Evolutionary conservation across 2,797 vertebrate species (phyloP), one percentile per base, ranked within the genome.

Genomic region (Astyanax mexicanus): DNA sequence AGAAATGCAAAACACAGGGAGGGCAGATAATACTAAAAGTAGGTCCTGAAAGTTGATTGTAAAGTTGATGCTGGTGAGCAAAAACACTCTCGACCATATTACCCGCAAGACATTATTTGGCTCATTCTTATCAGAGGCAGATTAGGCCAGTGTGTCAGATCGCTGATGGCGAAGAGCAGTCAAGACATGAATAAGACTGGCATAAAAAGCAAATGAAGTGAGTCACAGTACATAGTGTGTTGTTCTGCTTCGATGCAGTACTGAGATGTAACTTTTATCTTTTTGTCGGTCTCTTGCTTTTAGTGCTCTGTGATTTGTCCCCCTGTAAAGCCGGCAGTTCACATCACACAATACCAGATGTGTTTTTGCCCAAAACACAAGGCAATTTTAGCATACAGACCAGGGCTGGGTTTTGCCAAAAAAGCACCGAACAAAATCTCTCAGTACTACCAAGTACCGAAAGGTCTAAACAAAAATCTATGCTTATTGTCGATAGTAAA

Each of bases 91-190:
- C 72, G 74, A 66, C 74, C 65, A 54, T 57, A 72, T 51, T 77
- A 55, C 45, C 66, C 57, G 77, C 69, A 66, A 71, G 17, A 45
- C 38, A 47, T 77, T 45, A 69, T 74, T 68, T 54, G 67, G 66
- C 12, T 60, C 69, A 66, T 70, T 75, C 42, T 69, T 13, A 40
- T 49, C 70, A 29, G 27, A 72, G 8, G 5, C 45, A 54, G 17
- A 65, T 25, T 35, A 52, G 60, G 15, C 11, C 27, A 37, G 38
- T 65, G 60, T 42, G 65, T 72, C 17, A 17, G 58, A 32, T 58
- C 47, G 75, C 66, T 79, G 72, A 70, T 79, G 72, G 69, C 66
- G 45, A 79, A 79, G 78, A 79, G 72, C 13, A 6, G 29, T 70
- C 42, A 44, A 75, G 70, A 52, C 12, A 35, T 65, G 42, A 21